Base-by-base conservation (phyloP, 2,888 invertebrate genomes). In the Crematogaster levior region DNA sequence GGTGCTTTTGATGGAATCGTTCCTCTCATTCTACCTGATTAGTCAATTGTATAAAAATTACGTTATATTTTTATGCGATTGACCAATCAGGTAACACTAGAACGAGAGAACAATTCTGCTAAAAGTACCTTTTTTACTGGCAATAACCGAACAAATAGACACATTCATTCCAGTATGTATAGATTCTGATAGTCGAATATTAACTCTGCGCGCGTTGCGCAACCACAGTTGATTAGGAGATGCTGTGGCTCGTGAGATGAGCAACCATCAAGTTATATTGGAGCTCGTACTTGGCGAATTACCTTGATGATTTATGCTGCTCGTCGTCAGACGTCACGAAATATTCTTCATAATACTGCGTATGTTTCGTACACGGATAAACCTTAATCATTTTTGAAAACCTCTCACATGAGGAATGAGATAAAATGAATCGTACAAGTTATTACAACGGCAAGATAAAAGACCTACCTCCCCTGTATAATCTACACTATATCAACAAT, bases 141-240 rank as follows among this genome's bases (percentile, higher is more conserved):
- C n/a, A n/a, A n/a, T n/a, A n/a, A n/a, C n/a, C n/a, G n/a, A n/a
- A n/a, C n/a, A n/a, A n/a, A n/a, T n/a, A n/a, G n/a, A n/a, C n/a
- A n/a, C n/a, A n/a, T n/a, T n/a, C n/a, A n/a, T n/a, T n/a, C n/a
- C n/a, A n/a, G n/a, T n/a, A n/a, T n/a, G n/a, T n/a, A n/a, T n/a
- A n/a, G n/a, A n/a, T n/a, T n/a, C n/a, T n/a, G n/a, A n/a, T n/a
- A n/a, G n/a, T n/a, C 68, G 21, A 53, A 70, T 70, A 70, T 70
- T 70, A 53, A 70, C 53, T 70, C 48, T 51, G 4, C 48, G 66
- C 66, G 63, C n/a, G n/a, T 27, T 21, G 43, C 18, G 65, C 65
- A 10, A 18, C 46, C 34, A 7, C 37, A 18, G 24, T 37, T 37
- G 68, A 70, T 70, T 53, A 51, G 21, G 21, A 10, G 15, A 2